Conservation (phyloP, 2,113 vertebrate genomes). For the Pionites leucogaster region DNA sequence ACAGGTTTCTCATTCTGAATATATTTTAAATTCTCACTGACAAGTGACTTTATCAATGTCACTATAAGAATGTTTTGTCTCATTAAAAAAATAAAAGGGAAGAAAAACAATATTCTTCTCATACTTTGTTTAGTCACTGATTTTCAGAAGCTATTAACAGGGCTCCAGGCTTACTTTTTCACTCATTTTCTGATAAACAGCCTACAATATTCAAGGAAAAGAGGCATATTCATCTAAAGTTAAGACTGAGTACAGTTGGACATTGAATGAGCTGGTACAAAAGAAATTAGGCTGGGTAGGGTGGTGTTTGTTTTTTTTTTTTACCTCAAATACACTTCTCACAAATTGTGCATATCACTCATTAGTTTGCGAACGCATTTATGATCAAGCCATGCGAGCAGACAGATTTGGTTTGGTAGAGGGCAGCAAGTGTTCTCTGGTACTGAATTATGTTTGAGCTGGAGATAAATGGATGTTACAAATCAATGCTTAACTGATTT, state of each 20-base stretch:
- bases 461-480: not conserved
- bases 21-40: not conserved
- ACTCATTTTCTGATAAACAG: not conserved
- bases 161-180: not conserved
- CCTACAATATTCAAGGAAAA: not conserved
- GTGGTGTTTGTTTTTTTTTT: not conserved
- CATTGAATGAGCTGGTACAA: not conserved
- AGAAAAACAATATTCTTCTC: not conserved
- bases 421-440: not conserved
- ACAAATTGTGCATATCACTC: not conserved
- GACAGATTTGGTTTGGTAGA: not conserved
- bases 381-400: not conserved
- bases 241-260: not conserved
- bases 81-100: not conserved
- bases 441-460: not conserved
- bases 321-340: not conserved
- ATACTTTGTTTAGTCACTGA: not conserved
- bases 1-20: not conserved
- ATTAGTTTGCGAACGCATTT: not conserved
- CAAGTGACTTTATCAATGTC: not conserved
- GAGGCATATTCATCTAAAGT: not conserved
- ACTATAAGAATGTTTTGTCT: not conserved
- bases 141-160: not conserved
- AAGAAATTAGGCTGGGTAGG: not conserved
- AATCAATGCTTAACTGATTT: not conserved